These are phyloP conservation scores for Trichopoda pennipes DNA, from an alignment of 2,888 invertebrate genomes.

Conservation along the genomic window DNA sequence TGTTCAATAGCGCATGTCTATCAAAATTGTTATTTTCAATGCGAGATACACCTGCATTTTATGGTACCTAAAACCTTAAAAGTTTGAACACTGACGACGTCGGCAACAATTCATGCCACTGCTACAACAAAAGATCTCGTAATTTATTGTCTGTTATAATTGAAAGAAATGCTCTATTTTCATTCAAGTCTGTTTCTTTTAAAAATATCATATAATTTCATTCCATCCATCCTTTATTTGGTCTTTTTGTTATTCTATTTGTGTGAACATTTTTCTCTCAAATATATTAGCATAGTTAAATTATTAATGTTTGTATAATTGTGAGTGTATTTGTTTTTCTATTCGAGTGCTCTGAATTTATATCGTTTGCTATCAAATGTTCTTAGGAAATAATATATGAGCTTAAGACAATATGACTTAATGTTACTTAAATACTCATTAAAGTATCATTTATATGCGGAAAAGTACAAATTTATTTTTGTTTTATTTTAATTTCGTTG, in stretches of 20 bases:
- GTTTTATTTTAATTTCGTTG: constrained; percentile 56
- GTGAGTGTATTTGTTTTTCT: not conserved
- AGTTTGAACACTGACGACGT: too few species aligned
- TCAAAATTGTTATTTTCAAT: too few species aligned
- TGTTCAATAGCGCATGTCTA: too few species aligned
- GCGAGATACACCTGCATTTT: too few species aligned
- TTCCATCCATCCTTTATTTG: too few species aligned
- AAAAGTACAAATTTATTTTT: constrained; percentile 59
- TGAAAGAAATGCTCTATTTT: too few species aligned
- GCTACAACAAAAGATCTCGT: too few species aligned
- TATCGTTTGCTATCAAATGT: constrained; percentile 15
- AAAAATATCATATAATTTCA: not conserved
- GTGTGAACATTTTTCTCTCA: not conserved
- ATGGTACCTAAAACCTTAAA: too few species aligned
- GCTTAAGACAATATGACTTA: constrained; percentile 50
- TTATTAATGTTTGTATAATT: not conserved
- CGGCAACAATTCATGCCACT: too few species aligned
- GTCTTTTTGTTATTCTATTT: not conserved
- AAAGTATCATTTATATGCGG: constrained; percentile 60
- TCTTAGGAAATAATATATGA: constrained; percentile 51
- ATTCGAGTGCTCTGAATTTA: not conserved
- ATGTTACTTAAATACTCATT: constrained; percentile 59
- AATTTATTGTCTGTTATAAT: too few species aligned
- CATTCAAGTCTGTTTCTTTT: not conserved
- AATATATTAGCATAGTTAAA: too few species aligned